Percentiles rank a stretch among this genome's conserved stretches.
Conservation (phyloP, 2,797 vertebrate genomes). For the Monodelphis domestica region DNA sequence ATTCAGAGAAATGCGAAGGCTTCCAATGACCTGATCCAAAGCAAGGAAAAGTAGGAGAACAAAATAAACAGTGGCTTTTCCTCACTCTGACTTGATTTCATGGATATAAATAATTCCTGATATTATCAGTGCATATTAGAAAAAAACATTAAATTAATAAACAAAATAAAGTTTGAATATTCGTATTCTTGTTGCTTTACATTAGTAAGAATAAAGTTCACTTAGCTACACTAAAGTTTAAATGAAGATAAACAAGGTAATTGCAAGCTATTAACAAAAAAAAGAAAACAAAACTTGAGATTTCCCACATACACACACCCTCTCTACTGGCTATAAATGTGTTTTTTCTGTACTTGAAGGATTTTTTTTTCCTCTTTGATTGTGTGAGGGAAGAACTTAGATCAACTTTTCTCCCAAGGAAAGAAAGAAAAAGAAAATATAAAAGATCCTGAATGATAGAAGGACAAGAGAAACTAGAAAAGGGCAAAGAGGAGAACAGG, state of each 20-base stretch:
- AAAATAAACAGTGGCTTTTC: neutral
- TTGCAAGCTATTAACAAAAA: neutral
- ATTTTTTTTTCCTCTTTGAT: constrained; percentile 30
- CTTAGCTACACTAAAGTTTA: constrained; percentile 14
- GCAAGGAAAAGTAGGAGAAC: neutral
- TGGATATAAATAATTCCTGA: neutral
- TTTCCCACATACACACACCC: neutral
- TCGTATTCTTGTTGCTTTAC: neutral
- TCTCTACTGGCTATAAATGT: constrained; percentile 25
- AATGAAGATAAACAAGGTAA: neutral
- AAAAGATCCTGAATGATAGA: constrained; percentile 34
- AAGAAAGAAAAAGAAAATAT: neutral
- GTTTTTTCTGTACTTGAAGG: constrained; percentile 37
- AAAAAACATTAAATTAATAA: neutral
- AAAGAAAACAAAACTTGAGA: constrained; percentile 11
- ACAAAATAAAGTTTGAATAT: constrained; percentile 31
- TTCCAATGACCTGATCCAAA: neutral
- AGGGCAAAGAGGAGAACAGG: neutral
- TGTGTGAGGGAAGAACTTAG: constrained; percentile 31
- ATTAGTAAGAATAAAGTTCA: neutral
- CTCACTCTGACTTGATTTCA: neutral
- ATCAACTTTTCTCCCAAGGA: constrained; percentile 59
- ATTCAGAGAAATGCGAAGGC: neutral
- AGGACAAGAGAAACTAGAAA: constrained; percentile 32
- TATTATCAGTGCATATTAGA: neutral